These are phyloP conservation scores for Eidolon helvum DNA, from an alignment of 2,113 vertebrate species.

Conservation along the genomic window DNA sequence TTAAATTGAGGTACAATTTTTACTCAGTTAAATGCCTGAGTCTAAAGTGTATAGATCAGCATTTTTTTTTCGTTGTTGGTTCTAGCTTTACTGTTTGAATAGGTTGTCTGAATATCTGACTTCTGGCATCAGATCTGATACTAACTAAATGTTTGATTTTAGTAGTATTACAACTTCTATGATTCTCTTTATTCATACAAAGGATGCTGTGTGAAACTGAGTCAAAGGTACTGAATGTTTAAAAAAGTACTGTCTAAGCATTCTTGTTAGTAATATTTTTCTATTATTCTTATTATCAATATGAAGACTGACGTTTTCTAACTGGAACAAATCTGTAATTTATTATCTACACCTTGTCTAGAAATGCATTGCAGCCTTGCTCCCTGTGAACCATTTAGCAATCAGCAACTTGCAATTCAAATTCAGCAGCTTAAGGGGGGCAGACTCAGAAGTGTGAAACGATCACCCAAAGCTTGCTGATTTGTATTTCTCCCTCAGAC, in stretches of 20 bases:
- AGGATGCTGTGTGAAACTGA: neutral
- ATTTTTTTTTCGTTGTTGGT: neutral
- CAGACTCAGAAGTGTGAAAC: neutral
- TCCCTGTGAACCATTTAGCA: neutral
- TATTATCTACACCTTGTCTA: neutral
- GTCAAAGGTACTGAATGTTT: neutral
- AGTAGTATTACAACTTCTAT: neutral
- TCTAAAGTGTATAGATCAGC: neutral
- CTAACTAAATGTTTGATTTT: neutral
- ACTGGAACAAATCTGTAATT: neutral
- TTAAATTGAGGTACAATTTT: neutral
- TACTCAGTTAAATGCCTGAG: neutral
- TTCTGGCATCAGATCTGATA: neutral
- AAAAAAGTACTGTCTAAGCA: neutral
- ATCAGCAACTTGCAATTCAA: neutral
- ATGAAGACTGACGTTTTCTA: neutral
- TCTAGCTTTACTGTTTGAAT: neutral
- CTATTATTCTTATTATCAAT: neutral
- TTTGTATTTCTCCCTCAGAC: neutral
- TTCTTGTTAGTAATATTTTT: neutral
- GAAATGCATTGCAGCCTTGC: neutral
- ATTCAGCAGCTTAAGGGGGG: conserved; percentile 24
- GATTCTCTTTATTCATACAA: neutral
- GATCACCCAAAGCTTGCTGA: neutral
- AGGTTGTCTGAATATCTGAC: neutral